phyloP scores from a whole-genome alignment of 2,888 invertebrate species.

The Rhagium mordax region DNA sequence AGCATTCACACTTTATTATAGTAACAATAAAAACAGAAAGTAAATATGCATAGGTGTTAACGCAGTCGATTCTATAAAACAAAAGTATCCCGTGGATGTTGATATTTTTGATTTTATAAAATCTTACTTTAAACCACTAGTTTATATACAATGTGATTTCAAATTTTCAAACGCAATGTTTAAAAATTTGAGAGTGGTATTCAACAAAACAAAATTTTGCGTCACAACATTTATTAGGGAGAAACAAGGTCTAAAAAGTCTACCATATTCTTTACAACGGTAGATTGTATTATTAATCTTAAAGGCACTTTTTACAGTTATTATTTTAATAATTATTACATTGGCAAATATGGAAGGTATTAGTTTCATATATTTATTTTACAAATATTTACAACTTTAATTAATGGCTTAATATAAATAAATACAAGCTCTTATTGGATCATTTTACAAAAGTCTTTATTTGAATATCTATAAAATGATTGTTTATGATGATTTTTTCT shows the following conservation, averaged over 20 bases:
- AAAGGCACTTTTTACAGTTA: conserved; percentile 70
- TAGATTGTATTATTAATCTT: conserved; percentile 52
- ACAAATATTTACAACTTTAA: conserved; percentile 47
- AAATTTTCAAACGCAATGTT: conserved; percentile 11
- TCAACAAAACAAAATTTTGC: conserved; percentile 24
- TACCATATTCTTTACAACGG: conserved; percentile 37
- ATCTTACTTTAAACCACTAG: conserved; percentile 7
- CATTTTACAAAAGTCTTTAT: conserved; percentile 26
- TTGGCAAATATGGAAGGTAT: conserved; percentile 71
- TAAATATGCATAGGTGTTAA: conserved; percentile 31
- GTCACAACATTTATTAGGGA: conserved; percentile 49
- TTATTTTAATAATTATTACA: conserved; percentile 60
- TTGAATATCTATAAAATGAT: conserved; percentile 49
- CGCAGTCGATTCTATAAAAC: conserved; percentile 36
- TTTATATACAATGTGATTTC: conserved; percentile 19
- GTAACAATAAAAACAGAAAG: conserved; percentile 28
- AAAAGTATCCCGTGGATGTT: not conserved
- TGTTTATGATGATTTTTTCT: conserved; percentile 42
- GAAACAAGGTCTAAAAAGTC: conserved; percentile 35
- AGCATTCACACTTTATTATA: conserved; percentile 64
- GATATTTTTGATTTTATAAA: conserved; percentile 18
- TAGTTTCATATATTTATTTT: conserved; percentile 62
- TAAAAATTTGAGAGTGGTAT: conserved; percentile 25
- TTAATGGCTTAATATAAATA: conserved; percentile 24
- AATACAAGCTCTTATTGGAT: conserved; percentile 35